phyloP scores from a whole-genome alignment of 2,113 vertebrate genomes.

The Telmatochromis sp. region DNA sequence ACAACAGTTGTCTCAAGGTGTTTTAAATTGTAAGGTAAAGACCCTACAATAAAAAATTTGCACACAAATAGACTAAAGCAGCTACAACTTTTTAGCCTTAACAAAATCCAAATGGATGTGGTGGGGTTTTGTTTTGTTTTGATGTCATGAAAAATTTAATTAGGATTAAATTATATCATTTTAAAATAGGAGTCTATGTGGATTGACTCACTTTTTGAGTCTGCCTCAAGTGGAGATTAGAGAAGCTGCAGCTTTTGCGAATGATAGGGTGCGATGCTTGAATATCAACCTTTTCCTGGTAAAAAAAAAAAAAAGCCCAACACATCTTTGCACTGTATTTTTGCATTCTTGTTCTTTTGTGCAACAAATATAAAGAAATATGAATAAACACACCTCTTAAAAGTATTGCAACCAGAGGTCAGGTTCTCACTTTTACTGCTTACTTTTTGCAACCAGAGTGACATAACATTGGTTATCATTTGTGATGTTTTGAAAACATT shows the following conservation, averaged over 20 bases:
- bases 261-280: not conserved
- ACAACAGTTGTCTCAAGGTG: not conserved
- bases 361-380: not conserved
- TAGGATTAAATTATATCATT: not conserved
- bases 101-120: not conserved
- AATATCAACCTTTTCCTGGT: not conserved
- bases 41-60: not conserved
- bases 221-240: not conserved
- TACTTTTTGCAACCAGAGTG: not conserved
- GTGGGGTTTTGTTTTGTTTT: not conserved
- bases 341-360: not conserved
- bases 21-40: not conserved
- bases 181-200: not conserved
- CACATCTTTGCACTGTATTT: not conserved
- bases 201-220: not conserved
- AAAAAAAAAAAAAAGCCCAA: not conserved
- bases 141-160: not conserved
- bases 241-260: not conserved
- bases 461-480: not conserved
- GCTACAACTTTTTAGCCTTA: not conserved
- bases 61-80: not conserved
- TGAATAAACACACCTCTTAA: not conserved
- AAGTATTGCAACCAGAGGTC: not conserved
- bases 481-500: not conserved
- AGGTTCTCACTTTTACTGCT: not conserved